Evolutionary conservation across 2,888 invertebrate species (phyloP).

Genomic region (Hydrotaea diabolus): DNA sequence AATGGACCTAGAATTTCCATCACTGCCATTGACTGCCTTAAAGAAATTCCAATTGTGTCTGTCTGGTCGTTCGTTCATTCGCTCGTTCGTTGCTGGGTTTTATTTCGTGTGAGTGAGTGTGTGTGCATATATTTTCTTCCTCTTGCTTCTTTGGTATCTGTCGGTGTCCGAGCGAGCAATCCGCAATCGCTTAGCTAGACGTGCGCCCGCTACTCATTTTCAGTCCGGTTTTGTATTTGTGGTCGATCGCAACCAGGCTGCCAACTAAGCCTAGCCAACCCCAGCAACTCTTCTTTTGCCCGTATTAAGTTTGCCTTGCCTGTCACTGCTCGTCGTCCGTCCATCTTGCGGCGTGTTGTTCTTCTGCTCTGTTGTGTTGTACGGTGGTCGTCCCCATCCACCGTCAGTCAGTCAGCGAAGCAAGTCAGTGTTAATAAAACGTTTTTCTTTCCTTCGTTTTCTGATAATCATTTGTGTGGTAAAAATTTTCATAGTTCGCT

Average conservation of each 20-base stretch:
- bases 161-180: slow-evolving; percentile 51
- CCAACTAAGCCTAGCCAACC: slow-evolving; percentile 1
- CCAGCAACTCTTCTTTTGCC: slow-evolving; percentile 4
- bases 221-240: slow-evolving; percentile 78
- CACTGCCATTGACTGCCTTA: slow-evolving; percentile 42
- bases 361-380: background rate
- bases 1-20: too few relatives aligned
- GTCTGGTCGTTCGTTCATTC: slow-evolving; percentile 46
- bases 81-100: slow-evolving; percentile 43
- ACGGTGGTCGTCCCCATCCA: background rate
- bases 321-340: background rate
- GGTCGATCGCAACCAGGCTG: slow-evolving; percentile 70
- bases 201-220: slow-evolving; percentile 71
- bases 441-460: slow-evolving; percentile 21
- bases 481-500: slow-evolving; percentile 18
- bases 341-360: background rate
- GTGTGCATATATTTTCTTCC: background rate
- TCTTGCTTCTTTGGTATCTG: slow-evolving; percentile 25
- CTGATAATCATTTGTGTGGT: slow-evolving; percentile 35
- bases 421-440: slow-evolving; percentile 25
- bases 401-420: background rate
- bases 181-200: slow-evolving; percentile 62
- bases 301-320: background rate
- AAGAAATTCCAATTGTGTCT: slow-evolving; percentile 67
- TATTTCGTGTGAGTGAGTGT: background rate